Percentiles rank a stretch among this genome's conserved stretches.
phyloP scores from a whole-genome alignment of 2,888 invertebrate species.

The Melitaea athalia region DNA sequence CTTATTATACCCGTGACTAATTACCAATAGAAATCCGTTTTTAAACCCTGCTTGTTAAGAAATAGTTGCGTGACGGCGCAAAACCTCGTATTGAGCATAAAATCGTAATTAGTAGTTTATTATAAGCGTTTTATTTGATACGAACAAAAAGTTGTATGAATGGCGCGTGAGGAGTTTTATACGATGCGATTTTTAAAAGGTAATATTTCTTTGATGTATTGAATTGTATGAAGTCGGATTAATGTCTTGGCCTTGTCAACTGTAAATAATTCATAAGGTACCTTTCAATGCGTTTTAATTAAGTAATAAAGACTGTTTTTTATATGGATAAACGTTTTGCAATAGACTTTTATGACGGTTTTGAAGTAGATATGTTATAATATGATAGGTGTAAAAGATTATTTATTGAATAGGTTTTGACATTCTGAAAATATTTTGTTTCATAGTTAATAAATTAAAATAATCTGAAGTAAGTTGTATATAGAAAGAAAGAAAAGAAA shows the following conservation, averaged over 20 bases:
- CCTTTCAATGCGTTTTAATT: too few relatives aligned
- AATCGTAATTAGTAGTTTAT: constrained; percentile 33
- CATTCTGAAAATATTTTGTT: too few relatives aligned
- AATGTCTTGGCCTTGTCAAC: not conserved
- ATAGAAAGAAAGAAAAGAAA: too few relatives aligned
- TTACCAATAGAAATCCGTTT: constrained; percentile 23
- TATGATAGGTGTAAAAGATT: too few relatives aligned
- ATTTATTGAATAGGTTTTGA: too few relatives aligned
- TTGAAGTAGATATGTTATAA: too few relatives aligned
- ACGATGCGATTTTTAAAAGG: constrained; percentile 5
- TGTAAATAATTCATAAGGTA: too few relatives aligned
- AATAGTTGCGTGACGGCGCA: constrained; percentile 29
- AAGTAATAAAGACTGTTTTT: too few relatives aligned
- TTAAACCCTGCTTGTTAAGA: constrained; percentile 26
- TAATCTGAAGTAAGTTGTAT: too few relatives aligned
- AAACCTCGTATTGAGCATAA: constrained; percentile 23
- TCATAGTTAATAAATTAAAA: too few relatives aligned
- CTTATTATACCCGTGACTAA: constrained; percentile 16
- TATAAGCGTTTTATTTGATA: constrained; percentile 29
- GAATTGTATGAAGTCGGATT: not conserved
- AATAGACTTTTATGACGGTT: too few relatives aligned
- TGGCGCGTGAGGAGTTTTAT: constrained; percentile 1
- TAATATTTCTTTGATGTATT: not conserved
- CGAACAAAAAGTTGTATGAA: constrained; percentile 22
- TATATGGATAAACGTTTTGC: too few relatives aligned